These are phyloP conservation scores for Margarornis squamiger DNA, from an alignment of 2,797 vertebrate species.

Conservation along the genomic window DNA sequence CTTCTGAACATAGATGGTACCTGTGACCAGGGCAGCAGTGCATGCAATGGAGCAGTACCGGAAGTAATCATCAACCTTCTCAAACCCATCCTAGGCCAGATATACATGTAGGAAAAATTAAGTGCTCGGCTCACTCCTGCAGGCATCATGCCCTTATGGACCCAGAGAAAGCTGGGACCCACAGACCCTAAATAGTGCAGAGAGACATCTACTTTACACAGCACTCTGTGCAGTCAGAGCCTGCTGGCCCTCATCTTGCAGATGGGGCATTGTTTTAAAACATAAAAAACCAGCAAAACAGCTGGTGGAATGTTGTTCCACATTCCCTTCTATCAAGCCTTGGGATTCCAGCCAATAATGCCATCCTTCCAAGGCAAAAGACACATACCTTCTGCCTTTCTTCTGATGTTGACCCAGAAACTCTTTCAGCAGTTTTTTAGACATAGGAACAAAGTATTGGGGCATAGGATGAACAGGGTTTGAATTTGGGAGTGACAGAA, in stretches of 20 bases:
- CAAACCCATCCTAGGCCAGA: neutral
- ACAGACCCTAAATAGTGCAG: neutral
- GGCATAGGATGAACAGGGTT: neutral
- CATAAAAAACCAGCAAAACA: neutral
- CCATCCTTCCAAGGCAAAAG: constrained; percentile 22
- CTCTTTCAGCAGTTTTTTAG: neutral
- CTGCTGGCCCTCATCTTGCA: neutral
- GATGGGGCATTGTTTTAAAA: neutral
- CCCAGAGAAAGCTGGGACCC: neutral
- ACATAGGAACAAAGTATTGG: neutral
- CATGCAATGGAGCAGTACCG: neutral
- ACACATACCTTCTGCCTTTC: constrained; percentile 4
- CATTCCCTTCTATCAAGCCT: neutral
- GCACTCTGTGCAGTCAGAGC: neutral
- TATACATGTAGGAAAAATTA: neutral
- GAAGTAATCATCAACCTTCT: neutral
- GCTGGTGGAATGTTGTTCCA: neutral
- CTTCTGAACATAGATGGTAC: accelerated
- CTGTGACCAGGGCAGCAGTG: neutral
- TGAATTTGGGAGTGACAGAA: neutral
- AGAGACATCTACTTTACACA: neutral
- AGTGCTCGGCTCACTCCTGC: neutral
- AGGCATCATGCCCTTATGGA: neutral
- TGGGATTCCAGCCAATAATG: neutral
- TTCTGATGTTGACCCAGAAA: constrained; percentile 8